Percentiles rank a stretch among this genome's conserved stretches.
phyloP scores from a whole-genome alignment of 1,140 invertebrate genomes.

The Anastrepha obliqua region DNA sequence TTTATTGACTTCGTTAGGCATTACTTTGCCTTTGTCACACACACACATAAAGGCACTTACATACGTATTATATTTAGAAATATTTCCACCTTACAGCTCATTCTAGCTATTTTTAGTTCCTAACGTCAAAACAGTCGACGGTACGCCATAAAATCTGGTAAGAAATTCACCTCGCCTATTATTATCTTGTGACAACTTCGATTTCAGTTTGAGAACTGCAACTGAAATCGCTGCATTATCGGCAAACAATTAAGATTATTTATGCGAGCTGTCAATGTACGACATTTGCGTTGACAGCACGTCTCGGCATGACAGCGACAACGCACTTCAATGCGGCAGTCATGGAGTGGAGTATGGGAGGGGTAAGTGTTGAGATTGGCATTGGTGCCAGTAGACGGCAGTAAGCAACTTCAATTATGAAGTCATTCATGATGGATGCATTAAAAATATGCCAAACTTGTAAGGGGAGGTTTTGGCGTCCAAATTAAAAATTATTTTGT shows the following conservation, averaged over 20 bases:
- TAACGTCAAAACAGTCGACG: constrained; percentile 36
- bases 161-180: constrained; percentile 4
- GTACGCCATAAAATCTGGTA: neutral
- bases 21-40: constrained; percentile 13
- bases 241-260: constrained; percentile 40
- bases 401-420: constrained; percentile 32
- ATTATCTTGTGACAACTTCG: neutral
- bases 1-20: constrained; percentile 40
- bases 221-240: neutral
- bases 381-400: neutral
- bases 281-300: constrained; percentile 10
- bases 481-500: too few relatives aligned
- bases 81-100: neutral
- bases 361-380: neutral
- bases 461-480: too few relatives aligned
- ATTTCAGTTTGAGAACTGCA: neutral
- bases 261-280: constrained; percentile 27
- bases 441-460: neutral
- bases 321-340: neutral
- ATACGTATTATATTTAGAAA: neutral
- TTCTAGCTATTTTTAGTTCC: neutral
- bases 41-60: too few relatives aligned
- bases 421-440: neutral
- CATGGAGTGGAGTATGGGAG: neutral
- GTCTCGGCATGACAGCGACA: neutral